A percentile compares a stretch with the other conserved stretches of the same genome.
phyloP scores from a whole-genome alignment of 2,797 vertebrate species.

The Pagetopsis macropterus region DNA sequence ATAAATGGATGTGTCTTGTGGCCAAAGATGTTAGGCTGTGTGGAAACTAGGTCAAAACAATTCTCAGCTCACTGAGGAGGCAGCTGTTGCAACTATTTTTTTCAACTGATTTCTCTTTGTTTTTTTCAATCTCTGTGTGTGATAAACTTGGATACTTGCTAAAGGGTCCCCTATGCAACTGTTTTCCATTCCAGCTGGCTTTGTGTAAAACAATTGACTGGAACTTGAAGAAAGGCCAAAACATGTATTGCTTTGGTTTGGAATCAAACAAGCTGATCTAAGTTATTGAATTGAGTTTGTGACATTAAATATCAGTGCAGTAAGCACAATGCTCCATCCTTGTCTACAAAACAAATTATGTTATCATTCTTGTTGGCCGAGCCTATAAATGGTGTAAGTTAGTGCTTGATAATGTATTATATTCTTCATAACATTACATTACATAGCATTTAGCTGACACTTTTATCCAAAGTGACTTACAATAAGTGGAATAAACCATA shows the following conservation, averaged over 20 bases:
- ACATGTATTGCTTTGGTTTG: too few species aligned
- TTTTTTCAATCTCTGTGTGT: conserved; percentile 3
- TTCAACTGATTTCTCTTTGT: conserved; percentile 29
- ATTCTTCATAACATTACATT: background rate
- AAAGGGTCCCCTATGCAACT: background rate
- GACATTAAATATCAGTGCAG: background rate
- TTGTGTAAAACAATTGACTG: background rate
- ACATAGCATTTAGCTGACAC: too few species aligned
- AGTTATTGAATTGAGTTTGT: background rate
- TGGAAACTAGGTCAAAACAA: conserved; percentile 41
- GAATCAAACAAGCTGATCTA: background rate
- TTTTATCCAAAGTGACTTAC: too few species aligned
- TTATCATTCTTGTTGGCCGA: background rate
- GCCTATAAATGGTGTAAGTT: background rate
- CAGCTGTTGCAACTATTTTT: conserved; percentile 41
- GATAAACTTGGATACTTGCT: background rate
- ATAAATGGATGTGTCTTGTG: background rate
- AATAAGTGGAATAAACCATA: too few species aligned
- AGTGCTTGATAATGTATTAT: background rate
- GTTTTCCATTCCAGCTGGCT: background rate
- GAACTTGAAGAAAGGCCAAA: background rate
- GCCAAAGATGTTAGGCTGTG: background rate
- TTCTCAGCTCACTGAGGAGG: conserved; percentile 27
- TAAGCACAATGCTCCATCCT: background rate
- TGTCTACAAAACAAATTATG: background rate